A percentile compares a stretch with the other conserved stretches of the same genome.
Evolutionary conservation across 2,797 vertebrate species (phyloP).

Genomic region (Molossus molossus): DNA sequence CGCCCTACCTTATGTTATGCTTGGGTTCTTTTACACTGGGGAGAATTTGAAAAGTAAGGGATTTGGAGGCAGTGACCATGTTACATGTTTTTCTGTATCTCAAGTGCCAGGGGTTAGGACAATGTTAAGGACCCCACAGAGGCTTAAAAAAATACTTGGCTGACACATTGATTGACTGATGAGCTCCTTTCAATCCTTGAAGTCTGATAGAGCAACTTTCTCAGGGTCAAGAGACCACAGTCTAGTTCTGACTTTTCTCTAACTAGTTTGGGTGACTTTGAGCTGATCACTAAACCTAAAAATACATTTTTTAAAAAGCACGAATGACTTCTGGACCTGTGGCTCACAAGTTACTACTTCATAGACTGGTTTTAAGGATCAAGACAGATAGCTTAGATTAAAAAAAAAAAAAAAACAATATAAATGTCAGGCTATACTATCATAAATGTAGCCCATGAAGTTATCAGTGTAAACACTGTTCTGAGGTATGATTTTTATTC

Average conservation of each 20-base stretch:
- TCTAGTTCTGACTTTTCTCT: slow-evolving; percentile 16
- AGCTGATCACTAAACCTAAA: slow-evolving; percentile 24
- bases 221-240: slow-evolving; percentile 40
- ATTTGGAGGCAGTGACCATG: slow-evolving; percentile 33
- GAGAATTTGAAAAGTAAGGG: slow-evolving; percentile 62
- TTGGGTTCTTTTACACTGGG: slow-evolving; percentile 27
- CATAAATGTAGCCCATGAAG: not conserved
- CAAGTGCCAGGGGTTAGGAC: slow-evolving; percentile 68
- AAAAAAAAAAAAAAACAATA: not conserved
- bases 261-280: not conserved
- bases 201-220: slow-evolving; percentile 48
- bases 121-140: slow-evolving; percentile 64
- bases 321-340: not conserved
- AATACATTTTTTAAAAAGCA: not conserved
- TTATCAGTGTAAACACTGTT: not conserved
- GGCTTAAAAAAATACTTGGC: slow-evolving; percentile 76
- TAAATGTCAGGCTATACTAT: not conserved
- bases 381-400: not conserved
- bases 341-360: not conserved
- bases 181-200: slow-evolving; percentile 57
- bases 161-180: slow-evolving; percentile 75
- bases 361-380: not conserved
- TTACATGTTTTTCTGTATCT: slow-evolving; percentile 67
- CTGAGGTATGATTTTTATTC: not conserved
- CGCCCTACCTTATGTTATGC: not conserved